Base-by-base conservation (phyloP, 2,113 vertebrate genomes). In the Proteles cristata region DNA sequence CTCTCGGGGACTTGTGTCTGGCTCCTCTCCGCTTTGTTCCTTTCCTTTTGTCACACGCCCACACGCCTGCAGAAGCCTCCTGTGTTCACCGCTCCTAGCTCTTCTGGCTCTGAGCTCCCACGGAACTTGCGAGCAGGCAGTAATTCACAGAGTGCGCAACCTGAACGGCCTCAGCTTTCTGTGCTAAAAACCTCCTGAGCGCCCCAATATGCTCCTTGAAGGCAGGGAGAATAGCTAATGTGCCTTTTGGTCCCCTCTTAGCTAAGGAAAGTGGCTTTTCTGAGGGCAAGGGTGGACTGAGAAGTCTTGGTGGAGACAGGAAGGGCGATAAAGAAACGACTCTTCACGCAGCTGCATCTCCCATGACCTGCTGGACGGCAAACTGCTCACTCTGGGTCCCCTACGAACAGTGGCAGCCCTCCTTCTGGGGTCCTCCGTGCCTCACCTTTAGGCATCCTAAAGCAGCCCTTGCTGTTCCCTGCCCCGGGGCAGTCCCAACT, bases 11-110 rank as follows among this genome's bases (percentile, higher is more conserved):
- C 53, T 35, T 11, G 71, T 31, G 2, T 33, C 39, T 28, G 14
- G 0, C 8, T 55, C 39, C 10, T 53, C 55, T 43, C n/a, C 11
- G 25, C 61, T 17, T 26, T 11, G 43, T 68, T 15, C n/a, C 31
- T 8, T 5, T 1, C 23, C 35, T 73, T 85, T 43, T 31, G 90
- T 74, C 48, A 39, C 3, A 11, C 55, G 17, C 17, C 55, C 7
- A 7, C 55, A 7, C 21, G 7, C 58, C 58, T 61, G 58, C 21
- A 3, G 5, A n/a, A n/a, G 77, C 26, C 31, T 28, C 48, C 5
- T 28, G 7, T 7, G 16, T 33, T 17, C 23, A 3, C 2, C 2
- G 63, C 5, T 48, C 61, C 10, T 0, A 6, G 43, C 26, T 80
- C 48, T 71, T 80, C 77, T 39, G 50, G 61, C 73, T 97, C 48